Base-by-base conservation (phyloP, 2,113 vertebrate species). In the Helogale parvula region DNA sequence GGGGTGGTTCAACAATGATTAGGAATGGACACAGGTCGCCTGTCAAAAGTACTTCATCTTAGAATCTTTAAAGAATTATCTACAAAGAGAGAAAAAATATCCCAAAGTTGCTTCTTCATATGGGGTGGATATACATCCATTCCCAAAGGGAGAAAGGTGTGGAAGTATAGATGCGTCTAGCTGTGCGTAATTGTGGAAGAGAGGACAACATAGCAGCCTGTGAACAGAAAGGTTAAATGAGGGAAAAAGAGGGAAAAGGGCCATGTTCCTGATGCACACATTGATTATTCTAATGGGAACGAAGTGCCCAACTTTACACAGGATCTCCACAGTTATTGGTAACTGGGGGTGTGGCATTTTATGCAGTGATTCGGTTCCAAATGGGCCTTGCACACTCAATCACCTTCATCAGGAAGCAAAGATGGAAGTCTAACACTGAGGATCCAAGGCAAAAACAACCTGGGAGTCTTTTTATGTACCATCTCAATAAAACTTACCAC, bases 351-450 rank as follows among this genome's bases (percentile, higher is more conserved):
- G 10, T 1, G 4, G 13, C 11, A 72, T 76, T 84, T 60, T 63
- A n/a, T 68, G 29, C 63, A 84, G 38, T 38, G 35, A 41, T 2
- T 54, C 35, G 38, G 27, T 57, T 89, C 60, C 65, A 31, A 29
- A 79, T 33, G 25, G 69, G 1, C 19, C 9, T 35, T 35, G 5
- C 9, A 35, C 7, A 31, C 31, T 33, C 57, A 10, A 4, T 3
- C 77, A 45, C 82, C 66, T 83, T 68, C n/a, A 80, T 45, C 66
- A 92, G 19, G 41, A 88, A 93, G 81, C 7, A 69, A 29, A 86
- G 19, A 72, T 82, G 35, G 50, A 90, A 69, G 35, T 27, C 29
- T 12, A 41, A 29, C 45, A 57, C 2, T 17, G 23, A 83, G 16
- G 38, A 47, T 23, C 31, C 17, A 82, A 83, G 33, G 57, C 60